Evolutionary conservation across 2,888 invertebrate species (phyloP).

Genomic region (Thymelicus sylvestris): DNA sequence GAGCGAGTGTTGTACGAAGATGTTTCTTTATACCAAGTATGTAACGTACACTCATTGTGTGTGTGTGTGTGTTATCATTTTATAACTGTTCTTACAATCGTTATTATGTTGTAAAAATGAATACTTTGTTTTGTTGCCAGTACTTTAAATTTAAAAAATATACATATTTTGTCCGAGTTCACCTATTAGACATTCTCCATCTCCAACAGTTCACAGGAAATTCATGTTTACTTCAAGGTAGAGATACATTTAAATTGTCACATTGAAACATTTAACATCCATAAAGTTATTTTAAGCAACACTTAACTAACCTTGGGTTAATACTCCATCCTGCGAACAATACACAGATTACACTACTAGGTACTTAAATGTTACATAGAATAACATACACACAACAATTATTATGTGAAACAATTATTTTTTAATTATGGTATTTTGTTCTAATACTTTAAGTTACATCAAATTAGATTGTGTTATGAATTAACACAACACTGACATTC

Average conservation of each 20-base stretch:
- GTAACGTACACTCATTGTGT: too few relatives aligned
- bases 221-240: neutral
- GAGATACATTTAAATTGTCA: neutral
- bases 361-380: neutral
- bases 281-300: neutral
- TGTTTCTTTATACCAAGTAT: too few relatives aligned
- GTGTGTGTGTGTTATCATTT: too few relatives aligned
- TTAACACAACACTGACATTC: neutral
- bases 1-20: too few relatives aligned
- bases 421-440: neutral
- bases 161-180: neutral
- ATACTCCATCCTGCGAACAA: neutral
- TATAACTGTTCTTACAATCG: too few relatives aligned
- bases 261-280: neutral
- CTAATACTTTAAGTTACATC: neutral
- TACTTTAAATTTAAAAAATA: neutral
- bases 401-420: neutral
- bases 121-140: neutral
- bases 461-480: neutral
- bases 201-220: neutral
- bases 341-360: neutral
- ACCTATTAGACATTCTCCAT: neutral
- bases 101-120: neutral
- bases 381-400: neutral
- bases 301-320: conserved; percentile 1